phyloP scores from a whole-genome alignment of 2,888 invertebrate species.

The Thera obeliscata region DNA sequence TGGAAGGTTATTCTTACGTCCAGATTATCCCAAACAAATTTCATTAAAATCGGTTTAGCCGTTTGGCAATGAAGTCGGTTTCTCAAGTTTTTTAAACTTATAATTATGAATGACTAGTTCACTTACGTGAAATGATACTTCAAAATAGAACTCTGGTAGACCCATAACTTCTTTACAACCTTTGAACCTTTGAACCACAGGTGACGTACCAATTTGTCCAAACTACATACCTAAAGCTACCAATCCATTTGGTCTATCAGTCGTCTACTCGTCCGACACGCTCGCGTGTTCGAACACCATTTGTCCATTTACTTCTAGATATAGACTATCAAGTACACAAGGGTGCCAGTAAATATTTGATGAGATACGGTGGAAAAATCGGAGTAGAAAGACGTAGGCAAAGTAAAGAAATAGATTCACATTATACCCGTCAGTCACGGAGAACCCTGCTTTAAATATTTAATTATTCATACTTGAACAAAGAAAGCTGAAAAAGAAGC shows the following conservation, averaged over 20 bases:
- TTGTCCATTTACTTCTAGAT: conserved; percentile 36
- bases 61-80: too few species aligned
- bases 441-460: too few species aligned
- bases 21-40: too few species aligned
- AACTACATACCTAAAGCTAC: conserved; percentile 9
- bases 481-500: too few species aligned
- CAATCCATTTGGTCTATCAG: conserved; percentile 30
- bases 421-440: neutral
- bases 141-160: too few species aligned
- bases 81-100: too few species aligned
- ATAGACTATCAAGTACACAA: conserved; percentile 5
- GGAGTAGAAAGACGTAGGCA: neutral
- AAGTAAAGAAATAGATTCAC: neutral
- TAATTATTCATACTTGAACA: too few species aligned
- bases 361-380: neutral
- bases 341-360: conserved; percentile 2
- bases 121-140: too few species aligned
- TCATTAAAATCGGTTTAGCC: too few species aligned
- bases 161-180: too few species aligned
- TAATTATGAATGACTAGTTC: too few species aligned
- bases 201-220: conserved; percentile 5
- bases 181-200: neutral
- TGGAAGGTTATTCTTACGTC: too few species aligned
- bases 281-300: conserved; percentile 38
- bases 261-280: conserved; percentile 1